Conservation (phyloP, 2,113 vertebrate species). For the Aplodontia rufa region DNA sequence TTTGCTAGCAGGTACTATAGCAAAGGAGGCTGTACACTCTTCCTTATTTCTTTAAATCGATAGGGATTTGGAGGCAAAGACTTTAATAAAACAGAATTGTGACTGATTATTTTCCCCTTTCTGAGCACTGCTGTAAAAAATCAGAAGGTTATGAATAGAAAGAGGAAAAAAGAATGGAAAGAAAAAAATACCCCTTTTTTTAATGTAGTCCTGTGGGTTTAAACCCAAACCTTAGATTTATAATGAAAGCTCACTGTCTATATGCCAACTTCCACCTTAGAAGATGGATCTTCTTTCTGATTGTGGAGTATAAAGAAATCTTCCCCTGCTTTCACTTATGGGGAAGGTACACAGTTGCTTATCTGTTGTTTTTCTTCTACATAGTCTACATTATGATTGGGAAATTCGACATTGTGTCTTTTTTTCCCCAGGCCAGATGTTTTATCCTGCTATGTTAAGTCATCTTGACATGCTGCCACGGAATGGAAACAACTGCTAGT, state of each 20-base stretch:
- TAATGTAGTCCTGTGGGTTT: conserved; percentile 70
- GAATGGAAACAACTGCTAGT: conserved; percentile 84
- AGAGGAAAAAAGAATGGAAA: conserved; percentile 62
- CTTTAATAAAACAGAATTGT: conserved; percentile 81
- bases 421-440: conserved; percentile 81
- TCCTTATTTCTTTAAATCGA: conserved; percentile 82
- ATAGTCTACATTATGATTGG: conserved; percentile 78
- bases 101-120: conserved; percentile 79
- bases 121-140: conserved; percentile 67
- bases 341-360: conserved; percentile 70
- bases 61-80: conserved; percentile 82
- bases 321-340: conserved; percentile 74
- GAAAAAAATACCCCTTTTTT: conserved; percentile 63
- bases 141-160: conserved; percentile 78
- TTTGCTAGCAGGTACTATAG: conserved; percentile 82
- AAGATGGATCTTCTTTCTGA: conserved; percentile 78
- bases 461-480: conserved; percentile 84
- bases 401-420: conserved; percentile 77
- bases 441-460: conserved; percentile 83
- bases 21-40: conserved; percentile 75
- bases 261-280: conserved; percentile 72
- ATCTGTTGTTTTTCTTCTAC: conserved; percentile 72
- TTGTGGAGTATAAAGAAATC: conserved; percentile 64
- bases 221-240: conserved; percentile 75
- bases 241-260: conserved; percentile 82